Conservation (phyloP, 2,113 vertebrate genomes). For the Columba livia region DNA sequence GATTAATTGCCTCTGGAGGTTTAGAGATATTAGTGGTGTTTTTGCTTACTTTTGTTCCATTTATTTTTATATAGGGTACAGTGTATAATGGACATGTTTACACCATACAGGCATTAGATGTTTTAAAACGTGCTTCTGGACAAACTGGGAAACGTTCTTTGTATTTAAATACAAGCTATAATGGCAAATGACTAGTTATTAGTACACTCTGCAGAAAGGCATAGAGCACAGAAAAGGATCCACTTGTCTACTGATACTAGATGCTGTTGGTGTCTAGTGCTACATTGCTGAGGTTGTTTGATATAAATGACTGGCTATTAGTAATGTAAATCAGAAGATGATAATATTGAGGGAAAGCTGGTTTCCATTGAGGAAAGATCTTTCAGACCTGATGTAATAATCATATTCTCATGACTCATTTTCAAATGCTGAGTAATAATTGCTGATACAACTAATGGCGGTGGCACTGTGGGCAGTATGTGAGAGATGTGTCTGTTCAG, state of each 20-base stretch:
- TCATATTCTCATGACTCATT: not conserved
- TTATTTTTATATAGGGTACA: not conserved
- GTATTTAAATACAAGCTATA: not conserved
- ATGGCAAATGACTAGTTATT: not conserved
- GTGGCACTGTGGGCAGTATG: not conserved
- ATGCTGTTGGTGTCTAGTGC: fast-evolving
- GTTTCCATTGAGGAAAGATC: not conserved
- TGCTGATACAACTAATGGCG: not conserved
- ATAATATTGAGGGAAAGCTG: not conserved
- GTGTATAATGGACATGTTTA: not conserved
- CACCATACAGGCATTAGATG: not conserved
- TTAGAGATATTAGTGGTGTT: too few relatives aligned
- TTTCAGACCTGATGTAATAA: not conserved
- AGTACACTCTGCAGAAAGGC: not conserved
- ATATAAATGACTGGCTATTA: not conserved
- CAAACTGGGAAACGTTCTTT: not conserved
- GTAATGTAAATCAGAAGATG: too few relatives aligned
- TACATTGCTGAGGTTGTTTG: not conserved
- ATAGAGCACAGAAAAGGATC: not conserved
- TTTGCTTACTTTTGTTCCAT: not conserved
- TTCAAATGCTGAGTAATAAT: not conserved
- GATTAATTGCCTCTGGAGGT: not conserved
- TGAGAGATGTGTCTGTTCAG: not conserved
- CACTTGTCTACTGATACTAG: fast-evolving
- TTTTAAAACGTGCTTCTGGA: not conserved